Base-by-base conservation (phyloP, 1,140 invertebrate species). In the Acromyrmex heyeri region DNA sequence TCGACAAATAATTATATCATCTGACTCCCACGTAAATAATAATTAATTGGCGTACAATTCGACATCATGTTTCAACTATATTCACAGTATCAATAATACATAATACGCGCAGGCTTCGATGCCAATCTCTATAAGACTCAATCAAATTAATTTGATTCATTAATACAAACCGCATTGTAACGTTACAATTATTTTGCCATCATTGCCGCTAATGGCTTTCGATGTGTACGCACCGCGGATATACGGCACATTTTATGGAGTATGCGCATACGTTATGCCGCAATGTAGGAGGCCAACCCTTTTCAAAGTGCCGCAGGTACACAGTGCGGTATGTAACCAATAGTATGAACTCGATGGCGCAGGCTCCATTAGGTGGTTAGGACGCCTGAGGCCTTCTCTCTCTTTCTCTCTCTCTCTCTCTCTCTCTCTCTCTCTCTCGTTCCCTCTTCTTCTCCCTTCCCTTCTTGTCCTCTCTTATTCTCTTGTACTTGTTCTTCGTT, bases 301-400 rank as follows among this genome's bases (percentile, higher is more conserved):
- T 85, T 85, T 85, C 79, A 87, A 85, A 86, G 81, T 83, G 69
- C 67, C 57, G 79, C 61, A 83, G 61, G 55, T 53, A 79, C 69
- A 69, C 21, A 65, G 64, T 72, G 69, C 78, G 70, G 81, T 88
- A 67, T 64, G 76, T 77, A 77, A 61, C 61, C 75, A 78, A 85
- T 87, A 73, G 77, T 77, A 85, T 50, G 30, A 87, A 78, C 72
- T 87, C 76, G 67, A 91, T 87, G 65, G 57, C 61, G 79, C 61
- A 86, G 70, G 85, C 90, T 89, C 85, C 86, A 88, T 91, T 91
- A 89, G 88, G 38, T 59, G 55, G 85, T 76, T 83, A 86, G 78
- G 65, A 65, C 50, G 77, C 82, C 65, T 70, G 44, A 64, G 64
- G 87, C 72, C 57, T n/a, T 30, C 44, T 53, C 55, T 30, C 61